phyloP scores from a whole-genome alignment of 1,140 invertebrate species.

The Apolygus lucorum region DNA sequence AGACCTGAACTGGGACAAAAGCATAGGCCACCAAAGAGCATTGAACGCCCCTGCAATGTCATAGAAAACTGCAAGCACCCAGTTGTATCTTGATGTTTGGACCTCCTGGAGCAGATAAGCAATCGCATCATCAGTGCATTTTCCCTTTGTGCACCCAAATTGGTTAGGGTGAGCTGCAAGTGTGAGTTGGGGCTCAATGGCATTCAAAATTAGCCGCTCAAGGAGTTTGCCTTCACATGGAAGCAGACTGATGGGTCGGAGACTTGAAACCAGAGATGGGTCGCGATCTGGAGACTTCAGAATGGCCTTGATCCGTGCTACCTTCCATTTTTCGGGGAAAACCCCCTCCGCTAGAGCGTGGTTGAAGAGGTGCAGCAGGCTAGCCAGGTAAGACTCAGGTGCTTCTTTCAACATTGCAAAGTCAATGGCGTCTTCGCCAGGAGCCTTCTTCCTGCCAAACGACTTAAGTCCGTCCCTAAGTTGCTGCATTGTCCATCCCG shows the following conservation, averaged over 20 bases:
- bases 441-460: background rate
- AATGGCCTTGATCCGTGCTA: background rate
- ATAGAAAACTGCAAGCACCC: background rate
- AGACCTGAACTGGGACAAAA: background rate
- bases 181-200: background rate
- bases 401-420: background rate
- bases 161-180: background rate
- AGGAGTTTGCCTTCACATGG: background rate
- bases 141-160: background rate
- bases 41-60: background rate
- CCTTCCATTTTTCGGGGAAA: background rate
- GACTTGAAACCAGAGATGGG: background rate
- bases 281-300: background rate
- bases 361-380: background rate
- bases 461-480: no score
- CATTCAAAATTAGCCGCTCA: background rate
- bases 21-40: background rate
- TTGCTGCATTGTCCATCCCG: no score
- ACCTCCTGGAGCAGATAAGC: background rate
- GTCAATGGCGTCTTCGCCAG: background rate
- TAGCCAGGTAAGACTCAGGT: background rate
- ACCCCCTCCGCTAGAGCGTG: background rate
- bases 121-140: background rate
- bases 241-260: background rate
- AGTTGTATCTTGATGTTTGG: background rate